Base-by-base conservation (phyloP, 2,113 vertebrate genomes). In the Hippocampus barbouri region DNA sequence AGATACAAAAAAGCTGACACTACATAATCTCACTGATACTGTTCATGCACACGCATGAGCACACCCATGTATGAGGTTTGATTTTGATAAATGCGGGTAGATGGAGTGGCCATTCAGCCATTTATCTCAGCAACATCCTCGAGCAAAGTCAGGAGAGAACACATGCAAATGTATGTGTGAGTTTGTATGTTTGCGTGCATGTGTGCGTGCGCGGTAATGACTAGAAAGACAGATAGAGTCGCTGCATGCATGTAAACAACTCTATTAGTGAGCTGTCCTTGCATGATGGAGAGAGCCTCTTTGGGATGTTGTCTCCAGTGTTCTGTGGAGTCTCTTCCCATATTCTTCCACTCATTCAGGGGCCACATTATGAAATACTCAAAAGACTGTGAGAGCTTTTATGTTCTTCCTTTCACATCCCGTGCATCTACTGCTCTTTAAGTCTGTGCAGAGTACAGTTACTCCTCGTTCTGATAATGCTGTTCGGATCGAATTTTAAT, bases 261-360 rank as follows among this genome's bases (percentile, higher is more conserved):
- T 86, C 77, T 65, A 85, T 88, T 81, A 85, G 79, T 8, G 43
- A 74, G 83, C 76, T 81, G 79, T 80, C 87, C 81, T 76, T 78
- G 81, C 75, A 78, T 80, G 82, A 79, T 75, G 20, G 64, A 86
- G 80, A 76, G 67, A 62, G 71, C 72, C 73, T 79, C 62, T 25
- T 16, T 73, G 69, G 68, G 78, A 85, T 72, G 69, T 72, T 47
- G 72, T 78, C 59, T 79, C 68, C 57, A 11, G 53, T 51, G 68
- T 77, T 73, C 75, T 74, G 72, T 70, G n/a, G 66, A 70, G 66
- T 56, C 70, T 60, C 45, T 56, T 73, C 10, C 40, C 27, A 21
- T 57, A 73, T 71, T 73, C 73, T 73, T 76, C 69, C 71, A 54
- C 64, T 76, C 70, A 69, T 77, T 72, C 75, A 74, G 66, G 49